Conservation (phyloP, 1,140 invertebrate genomes). For the Portunus trituberculatus region DNA sequence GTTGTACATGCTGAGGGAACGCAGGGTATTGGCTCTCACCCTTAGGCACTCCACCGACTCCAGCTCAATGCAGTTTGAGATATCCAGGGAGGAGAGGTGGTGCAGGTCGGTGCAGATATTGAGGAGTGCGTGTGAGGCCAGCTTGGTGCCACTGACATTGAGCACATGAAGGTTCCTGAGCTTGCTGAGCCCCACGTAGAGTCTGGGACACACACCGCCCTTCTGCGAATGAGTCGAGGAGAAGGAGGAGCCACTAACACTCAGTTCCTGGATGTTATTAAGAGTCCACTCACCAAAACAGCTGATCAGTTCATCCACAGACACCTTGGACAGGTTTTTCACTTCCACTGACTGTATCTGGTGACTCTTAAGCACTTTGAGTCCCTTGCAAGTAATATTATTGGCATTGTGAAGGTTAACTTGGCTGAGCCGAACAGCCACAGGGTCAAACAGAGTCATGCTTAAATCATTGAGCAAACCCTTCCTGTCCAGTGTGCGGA, state of each 20-base stretch:
- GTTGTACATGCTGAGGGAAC: slow-evolving; percentile 86
- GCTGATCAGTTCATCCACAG: slow-evolving; percentile 86
- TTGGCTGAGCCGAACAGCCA: slow-evolving; percentile 84
- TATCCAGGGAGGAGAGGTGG: slow-evolving; percentile 86
- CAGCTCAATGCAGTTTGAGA: slow-evolving; percentile 85
- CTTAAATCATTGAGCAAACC: slow-evolving; percentile 85
- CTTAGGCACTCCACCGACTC: slow-evolving; percentile 86
- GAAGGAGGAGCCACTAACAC: slow-evolving; percentile 86
- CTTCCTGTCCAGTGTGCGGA: slow-evolving; percentile 85
- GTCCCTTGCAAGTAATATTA: slow-evolving; percentile 84
- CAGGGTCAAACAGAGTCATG: slow-evolving; percentile 85
- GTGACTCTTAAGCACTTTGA: slow-evolving; percentile 86
- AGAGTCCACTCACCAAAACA: slow-evolving; percentile 88
- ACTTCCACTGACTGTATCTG: slow-evolving; percentile 85
- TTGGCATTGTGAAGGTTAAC: slow-evolving; percentile 81
- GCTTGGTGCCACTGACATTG: slow-evolving; percentile 88
- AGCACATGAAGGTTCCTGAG: slow-evolving; percentile 84
- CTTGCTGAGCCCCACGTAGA: slow-evolving; percentile 81
- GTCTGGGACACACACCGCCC: slow-evolving; percentile 81
- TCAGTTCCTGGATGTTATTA: slow-evolving; percentile 85
- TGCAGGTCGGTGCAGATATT: slow-evolving; percentile 87
- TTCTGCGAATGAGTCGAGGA: slow-evolving; percentile 83
- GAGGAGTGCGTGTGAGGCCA: slow-evolving; percentile 86
- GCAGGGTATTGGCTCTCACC: slow-evolving; percentile 85
- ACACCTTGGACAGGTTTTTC: slow-evolving; percentile 83